Base-by-base conservation (phyloP, 2,113 vertebrate genomes). In the Hippocampus barbouri region DNA sequence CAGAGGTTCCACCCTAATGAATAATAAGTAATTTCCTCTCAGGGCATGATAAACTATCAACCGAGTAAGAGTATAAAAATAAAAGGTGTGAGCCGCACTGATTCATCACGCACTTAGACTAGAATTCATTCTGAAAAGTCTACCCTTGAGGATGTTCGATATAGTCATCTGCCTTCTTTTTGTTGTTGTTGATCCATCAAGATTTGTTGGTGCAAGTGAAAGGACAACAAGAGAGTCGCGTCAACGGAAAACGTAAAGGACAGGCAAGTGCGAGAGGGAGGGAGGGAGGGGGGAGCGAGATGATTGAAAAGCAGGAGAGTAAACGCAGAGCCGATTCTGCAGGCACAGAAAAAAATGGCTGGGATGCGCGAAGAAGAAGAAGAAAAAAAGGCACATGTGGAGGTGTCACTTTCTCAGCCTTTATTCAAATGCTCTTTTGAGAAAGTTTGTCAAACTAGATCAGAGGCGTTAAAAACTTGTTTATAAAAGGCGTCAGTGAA, bases 371-470 rank as follows among this genome's bases (percentile, higher is more conserved):
- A 56, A 60, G 79, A 79, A 72, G 14, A 72, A 77, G 73, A 30
- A 30, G 71, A 34, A 71, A 72, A 68, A 68, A 69, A 71, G 73
- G 59, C 74, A 82, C 75, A 80, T 77, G 82, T 81, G 87, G 82
- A 85, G 90, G 88, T 87, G 89, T 89, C 89, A 87, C 82, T 90
- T 88, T 89, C 82, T 89, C 86, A 83, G 88, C 84, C 82, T 74
- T 69, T 86, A 82, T 91, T 91, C 88, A 91, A 92, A 90, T 88
- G 86, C 78, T 85, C 85, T 89, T 89, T 91, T 82, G 86, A 91
- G 88, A 92, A 93, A 93, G 90, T 93, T 93, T 93, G 91, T 90
- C 88, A 90, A 93, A 93, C 90, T 91, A 91, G 86, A 91, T 92
- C 91, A 91, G 88, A 85, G 81, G 80, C 60, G 77, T 87, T 86